Evolutionary conservation across 1,140 invertebrate species (phyloP).

Genomic region (Drosophila trapezifrons): DNA sequence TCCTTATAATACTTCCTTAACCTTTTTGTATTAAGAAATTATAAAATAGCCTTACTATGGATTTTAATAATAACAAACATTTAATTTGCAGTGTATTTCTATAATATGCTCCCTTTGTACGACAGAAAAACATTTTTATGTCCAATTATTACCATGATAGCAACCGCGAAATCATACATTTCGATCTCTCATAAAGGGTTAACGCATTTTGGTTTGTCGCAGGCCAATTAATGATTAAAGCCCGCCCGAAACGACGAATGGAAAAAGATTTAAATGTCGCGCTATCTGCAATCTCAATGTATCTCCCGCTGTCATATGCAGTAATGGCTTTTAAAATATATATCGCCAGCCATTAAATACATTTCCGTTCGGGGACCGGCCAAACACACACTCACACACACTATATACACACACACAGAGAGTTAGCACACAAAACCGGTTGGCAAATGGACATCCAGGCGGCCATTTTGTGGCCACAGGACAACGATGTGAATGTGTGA

Average conservation of each 20-base stretch:
- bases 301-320: slow-evolving; percentile 60
- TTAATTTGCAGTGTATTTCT: neutral
- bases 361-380: slow-evolving; percentile 36
- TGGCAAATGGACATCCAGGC: slow-evolving; percentile 62
- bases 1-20: too few relatives aligned
- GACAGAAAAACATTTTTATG: neutral
- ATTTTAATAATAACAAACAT: too few relatives aligned
- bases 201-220: slow-evolving; percentile 5
- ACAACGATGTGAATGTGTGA: slow-evolving; percentile 56
- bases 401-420: slow-evolving; percentile 24
- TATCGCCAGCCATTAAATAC: slow-evolving; percentile 60
- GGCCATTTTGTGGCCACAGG: slow-evolving; percentile 61
- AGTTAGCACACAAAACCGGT: slow-evolving; percentile 59
- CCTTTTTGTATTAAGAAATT: too few relatives aligned
- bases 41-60: too few relatives aligned
- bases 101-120: neutral
- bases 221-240: slow-evolving; percentile 42
- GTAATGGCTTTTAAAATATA: slow-evolving; percentile 64
- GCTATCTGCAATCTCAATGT: slow-evolving; percentile 45
- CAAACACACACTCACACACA: slow-evolving; percentile 7
- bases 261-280: slow-evolving; percentile 28
- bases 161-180: neutral
- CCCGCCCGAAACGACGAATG: slow-evolving; percentile 20
- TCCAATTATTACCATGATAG: neutral
- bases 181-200: neutral